A percentile compares a stretch with the other conserved stretches of the same genome.
These are phyloP conservation scores for Melozone crissalis DNA, from an alignment of 2,113 vertebrate genomes.

Conservation along the genomic window DNA sequence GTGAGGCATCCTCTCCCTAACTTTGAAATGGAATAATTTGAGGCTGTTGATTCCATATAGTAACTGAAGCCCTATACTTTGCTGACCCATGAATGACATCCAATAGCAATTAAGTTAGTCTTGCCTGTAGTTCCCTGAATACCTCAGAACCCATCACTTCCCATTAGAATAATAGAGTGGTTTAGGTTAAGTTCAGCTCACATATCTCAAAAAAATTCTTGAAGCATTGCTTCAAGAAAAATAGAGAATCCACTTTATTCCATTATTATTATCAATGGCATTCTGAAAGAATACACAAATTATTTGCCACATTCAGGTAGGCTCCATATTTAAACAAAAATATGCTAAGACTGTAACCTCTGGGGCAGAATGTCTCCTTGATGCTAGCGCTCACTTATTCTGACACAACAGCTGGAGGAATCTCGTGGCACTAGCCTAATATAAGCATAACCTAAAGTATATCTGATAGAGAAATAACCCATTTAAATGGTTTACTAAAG, in stretches of 20 bases:
- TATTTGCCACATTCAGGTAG: neutral
- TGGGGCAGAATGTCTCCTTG: neutral
- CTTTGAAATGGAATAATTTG: neutral
- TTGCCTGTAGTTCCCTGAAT: neutral
- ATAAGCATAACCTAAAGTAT: neutral
- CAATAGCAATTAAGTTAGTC: neutral
- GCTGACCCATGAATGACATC: neutral
- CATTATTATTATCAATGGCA: neutral
- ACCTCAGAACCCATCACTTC: neutral
- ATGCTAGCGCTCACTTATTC: neutral
- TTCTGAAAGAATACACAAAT: neutral
- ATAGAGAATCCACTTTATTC: neutral
- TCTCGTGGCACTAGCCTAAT: neutral
- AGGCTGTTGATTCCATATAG: neutral
- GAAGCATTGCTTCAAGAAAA: neutral
- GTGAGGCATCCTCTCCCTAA: neutral
- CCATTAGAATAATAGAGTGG: neutral
- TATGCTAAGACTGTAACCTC: neutral
- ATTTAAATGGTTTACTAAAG: neutral
- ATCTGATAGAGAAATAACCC: neutral
- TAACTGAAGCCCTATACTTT: neutral
- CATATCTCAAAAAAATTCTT: neutral
- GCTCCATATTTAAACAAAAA: neutral
- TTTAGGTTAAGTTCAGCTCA: neutral
- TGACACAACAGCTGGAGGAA: neutral